A percentile compares a stretch with the other conserved stretches of the same genome.
These are phyloP conservation scores for Slavum lentiscoides DNA, from an alignment of 2,888 invertebrate species.

Conservation along the genomic window DNA sequence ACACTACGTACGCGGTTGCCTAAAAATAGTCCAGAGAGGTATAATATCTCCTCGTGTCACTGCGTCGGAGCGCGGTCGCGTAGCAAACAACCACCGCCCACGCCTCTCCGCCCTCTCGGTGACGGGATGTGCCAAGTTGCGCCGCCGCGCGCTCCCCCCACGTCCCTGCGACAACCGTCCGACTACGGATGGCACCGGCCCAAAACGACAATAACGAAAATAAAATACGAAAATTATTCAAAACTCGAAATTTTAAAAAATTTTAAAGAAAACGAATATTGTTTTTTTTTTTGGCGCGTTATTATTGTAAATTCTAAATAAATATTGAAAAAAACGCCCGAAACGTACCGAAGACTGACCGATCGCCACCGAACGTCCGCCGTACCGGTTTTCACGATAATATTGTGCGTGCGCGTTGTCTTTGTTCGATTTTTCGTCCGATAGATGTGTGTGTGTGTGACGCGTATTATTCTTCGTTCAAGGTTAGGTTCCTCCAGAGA, in stretches of 20 bases:
- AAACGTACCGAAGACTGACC: neutral
- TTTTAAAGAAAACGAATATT: neutral
- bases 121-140: neutral
- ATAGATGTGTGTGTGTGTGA: neutral
- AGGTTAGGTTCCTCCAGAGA: neutral
- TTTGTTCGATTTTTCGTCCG: constrained; percentile 29
- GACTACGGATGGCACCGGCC: neutral
- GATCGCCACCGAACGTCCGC: constrained; percentile 22
- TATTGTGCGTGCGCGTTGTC: neutral
- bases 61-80: too few species aligned
- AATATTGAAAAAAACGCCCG: neutral
- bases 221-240: constrained; percentile 3
- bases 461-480: neutral
- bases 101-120: neutral
- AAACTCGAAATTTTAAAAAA: neutral
- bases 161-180: neutral
- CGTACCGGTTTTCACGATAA: neutral
- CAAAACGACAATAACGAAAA: constrained; percentile 33
- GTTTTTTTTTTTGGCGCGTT: too few species aligned
- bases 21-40: constrained; percentile 32
- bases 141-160: constrained; percentile 19
- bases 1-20: neutral
- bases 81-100: constrained; percentile 20
- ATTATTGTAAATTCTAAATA: neutral
- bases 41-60: constrained; percentile 4